A percentile compares a stretch with the other conserved stretches of the same genome.
Conservation (phyloP, 2,888 invertebrate genomes). For the Dryomyza anilis region DNA sequence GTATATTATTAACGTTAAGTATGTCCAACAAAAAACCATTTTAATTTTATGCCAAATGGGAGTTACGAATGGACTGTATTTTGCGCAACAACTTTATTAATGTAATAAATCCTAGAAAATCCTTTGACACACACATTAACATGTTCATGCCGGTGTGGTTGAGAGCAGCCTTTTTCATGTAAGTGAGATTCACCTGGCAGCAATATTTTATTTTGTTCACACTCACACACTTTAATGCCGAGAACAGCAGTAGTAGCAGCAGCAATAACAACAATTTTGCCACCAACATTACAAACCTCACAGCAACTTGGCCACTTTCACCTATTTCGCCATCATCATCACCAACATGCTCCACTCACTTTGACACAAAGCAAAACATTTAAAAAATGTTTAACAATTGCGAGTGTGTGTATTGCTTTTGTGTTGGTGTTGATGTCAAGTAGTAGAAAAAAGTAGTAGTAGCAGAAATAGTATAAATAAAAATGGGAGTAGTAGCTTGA, state of each 20-base stretch:
- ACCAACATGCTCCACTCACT: too few relatives aligned
- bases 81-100: conserved; percentile 1
- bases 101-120: conserved; percentile 1
- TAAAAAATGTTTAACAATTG: conserved; percentile 16
- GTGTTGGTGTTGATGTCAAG: background rate
- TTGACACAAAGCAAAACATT: conserved; percentile 18
- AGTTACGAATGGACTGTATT: too few relatives aligned
- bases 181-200: conserved; percentile 1
- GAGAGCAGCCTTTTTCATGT: conserved; percentile 7
- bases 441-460: too few relatives aligned
- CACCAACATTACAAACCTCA: too few relatives aligned
- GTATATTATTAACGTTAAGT: too few relatives aligned
- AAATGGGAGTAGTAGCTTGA: background rate
- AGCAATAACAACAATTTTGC: too few relatives aligned
- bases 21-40: too few relatives aligned
- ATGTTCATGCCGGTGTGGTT: background rate
- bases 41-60: too few relatives aligned
- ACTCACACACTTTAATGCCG: background rate
- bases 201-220: background rate
- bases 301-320: too few relatives aligned
- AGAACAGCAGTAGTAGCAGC: too few relatives aligned
- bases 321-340: too few relatives aligned
- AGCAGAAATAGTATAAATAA: too few relatives aligned
- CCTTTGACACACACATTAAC: background rate
- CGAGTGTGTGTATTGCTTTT: background rate